Evolutionary conservation across 1,140 invertebrate genomes (phyloP).

Genomic region (Drosophila serrata): DNA sequence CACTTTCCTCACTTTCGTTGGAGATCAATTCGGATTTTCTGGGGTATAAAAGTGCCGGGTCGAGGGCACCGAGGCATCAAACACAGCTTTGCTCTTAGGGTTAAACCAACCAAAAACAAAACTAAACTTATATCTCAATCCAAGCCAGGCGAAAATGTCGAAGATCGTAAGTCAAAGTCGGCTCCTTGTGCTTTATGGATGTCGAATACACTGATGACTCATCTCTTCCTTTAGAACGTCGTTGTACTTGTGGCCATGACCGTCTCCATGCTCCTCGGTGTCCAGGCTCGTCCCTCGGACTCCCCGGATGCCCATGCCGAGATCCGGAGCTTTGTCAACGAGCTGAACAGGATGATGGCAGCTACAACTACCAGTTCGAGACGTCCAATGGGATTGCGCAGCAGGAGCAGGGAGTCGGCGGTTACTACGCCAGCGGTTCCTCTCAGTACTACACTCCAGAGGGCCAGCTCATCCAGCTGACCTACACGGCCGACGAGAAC

Average conservation of each 20-base stretch:
- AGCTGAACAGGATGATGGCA: slow-evolving; percentile 86
- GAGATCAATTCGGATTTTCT: slow-evolving; percentile 31
- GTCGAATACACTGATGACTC: slow-evolving; percentile 1
- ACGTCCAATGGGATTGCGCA: slow-evolving; percentile 88
- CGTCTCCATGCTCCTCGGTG: slow-evolving; percentile 25
- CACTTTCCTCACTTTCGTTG: slow-evolving; percentile 65
- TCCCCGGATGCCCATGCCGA: slow-evolving; percentile 69
- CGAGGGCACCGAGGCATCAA: slow-evolving; percentile 60
- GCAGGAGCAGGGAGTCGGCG: slow-evolving; percentile 86
- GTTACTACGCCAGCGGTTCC: slow-evolving; percentile 76
- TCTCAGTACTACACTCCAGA: slow-evolving; percentile 79
- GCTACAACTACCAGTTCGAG: slow-evolving; percentile 86
- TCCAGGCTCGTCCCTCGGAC: slow-evolving; percentile 56
- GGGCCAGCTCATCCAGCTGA: slow-evolving; percentile 86
- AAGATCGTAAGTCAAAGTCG: slow-evolving; percentile 62
- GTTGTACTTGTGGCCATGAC: slow-evolving; percentile 52
- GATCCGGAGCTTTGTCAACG: slow-evolving; percentile 72
- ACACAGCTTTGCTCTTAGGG: slow-evolving; percentile 72
- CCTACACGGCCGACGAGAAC: slow-evolving; percentile 88
- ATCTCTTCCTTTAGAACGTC: slow-evolving; percentile 29
- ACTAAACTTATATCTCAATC: slow-evolving; percentile 45
- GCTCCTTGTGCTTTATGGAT: background rate
- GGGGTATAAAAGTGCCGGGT: slow-evolving; percentile 61
- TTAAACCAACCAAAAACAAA: slow-evolving; percentile 57
- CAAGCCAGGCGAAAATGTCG: slow-evolving; percentile 75